Evolutionary conservation across 1,140 invertebrate genomes (phyloP).

Genomic region (Propsilocerus akamusi): DNA sequence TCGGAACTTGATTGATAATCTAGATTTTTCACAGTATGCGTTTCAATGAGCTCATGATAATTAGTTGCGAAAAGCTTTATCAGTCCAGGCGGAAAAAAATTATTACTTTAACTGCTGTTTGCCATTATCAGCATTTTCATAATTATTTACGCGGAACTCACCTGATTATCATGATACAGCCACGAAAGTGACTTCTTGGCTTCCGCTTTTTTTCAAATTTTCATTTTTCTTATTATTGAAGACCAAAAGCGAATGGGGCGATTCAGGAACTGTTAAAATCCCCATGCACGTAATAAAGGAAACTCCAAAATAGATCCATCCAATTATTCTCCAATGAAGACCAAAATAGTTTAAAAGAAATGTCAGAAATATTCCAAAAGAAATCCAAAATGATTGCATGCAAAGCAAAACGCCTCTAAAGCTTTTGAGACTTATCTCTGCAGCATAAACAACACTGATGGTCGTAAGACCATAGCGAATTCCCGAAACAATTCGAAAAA

Average conservation of each 20-base stretch:
- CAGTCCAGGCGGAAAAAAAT: not conserved
- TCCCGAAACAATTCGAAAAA: constrained; percentile 29
- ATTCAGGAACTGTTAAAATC: constrained; percentile 31
- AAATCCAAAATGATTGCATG: constrained; percentile 34
- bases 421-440: constrained; percentile 32
- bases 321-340: constrained; percentile 27
- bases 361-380: constrained; percentile 33
- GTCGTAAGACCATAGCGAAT: constrained; percentile 28
- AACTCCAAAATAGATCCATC: constrained; percentile 24
- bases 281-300: constrained; percentile 17
- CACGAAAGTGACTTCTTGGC: constrained; percentile 18
- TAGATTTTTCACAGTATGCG: not conserved
- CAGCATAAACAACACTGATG: constrained; percentile 31
- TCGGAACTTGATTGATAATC: not conserved
- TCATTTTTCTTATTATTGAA: constrained; percentile 22
- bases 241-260: constrained; percentile 32
- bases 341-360: constrained; percentile 13
- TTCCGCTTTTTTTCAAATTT: constrained; percentile 13
- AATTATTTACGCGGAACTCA: not conserved
- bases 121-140: not conserved
- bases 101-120: not conserved
- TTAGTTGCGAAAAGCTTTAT: not conserved
- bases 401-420: constrained; percentile 31
- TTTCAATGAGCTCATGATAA: not conserved
- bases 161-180: constrained; percentile 21